A percentile compares a stretch with the other conserved stretches of the same genome.
These are phyloP conservation scores for Blastobasis lacticolella DNA, from an alignment of 2,888 invertebrate genomes.

Conservation along the genomic window DNA sequence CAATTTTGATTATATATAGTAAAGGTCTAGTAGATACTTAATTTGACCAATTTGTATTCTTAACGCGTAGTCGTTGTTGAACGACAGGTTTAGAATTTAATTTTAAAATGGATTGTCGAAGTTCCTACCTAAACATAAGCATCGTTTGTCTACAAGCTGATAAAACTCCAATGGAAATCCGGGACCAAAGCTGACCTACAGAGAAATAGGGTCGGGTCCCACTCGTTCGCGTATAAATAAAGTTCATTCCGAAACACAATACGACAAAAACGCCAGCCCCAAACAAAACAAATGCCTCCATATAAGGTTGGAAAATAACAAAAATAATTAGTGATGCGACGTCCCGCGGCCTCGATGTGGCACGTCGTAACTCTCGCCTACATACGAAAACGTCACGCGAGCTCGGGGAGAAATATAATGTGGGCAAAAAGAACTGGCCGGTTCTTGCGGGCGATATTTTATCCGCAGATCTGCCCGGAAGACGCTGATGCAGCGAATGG, in stretches of 20 bases:
- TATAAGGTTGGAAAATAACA: slow-evolving; percentile 27
- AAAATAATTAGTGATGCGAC: slow-evolving; percentile 48
- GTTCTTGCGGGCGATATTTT: slow-evolving; percentile 30
- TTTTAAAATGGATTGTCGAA: too few species aligned
- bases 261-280: not conserved
- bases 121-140: too few species aligned
- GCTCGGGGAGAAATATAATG: slow-evolving; percentile 42
- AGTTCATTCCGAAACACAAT: too few species aligned
- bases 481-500: slow-evolving; percentile 39
- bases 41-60: not conserved
- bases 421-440: slow-evolving; percentile 39
- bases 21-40: too few species aligned
- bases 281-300: not conserved
- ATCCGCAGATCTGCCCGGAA: slow-evolving; percentile 42
- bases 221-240: too few species aligned
- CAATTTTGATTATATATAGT: too few species aligned
- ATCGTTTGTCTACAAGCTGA: too few species aligned
- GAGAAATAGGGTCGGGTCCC: not conserved
- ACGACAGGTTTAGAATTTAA: not conserved
- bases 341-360: slow-evolving; percentile 27
- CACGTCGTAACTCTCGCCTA: slow-evolving; percentile 40
- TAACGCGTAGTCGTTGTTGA: slow-evolving; percentile 3
- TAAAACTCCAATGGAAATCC: too few species aligned
- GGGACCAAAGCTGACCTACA: not conserved
- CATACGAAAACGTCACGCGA: slow-evolving; percentile 40